phyloP scores from a whole-genome alignment of 2,113 vertebrate species.

The Mustela lutreola region DNA sequence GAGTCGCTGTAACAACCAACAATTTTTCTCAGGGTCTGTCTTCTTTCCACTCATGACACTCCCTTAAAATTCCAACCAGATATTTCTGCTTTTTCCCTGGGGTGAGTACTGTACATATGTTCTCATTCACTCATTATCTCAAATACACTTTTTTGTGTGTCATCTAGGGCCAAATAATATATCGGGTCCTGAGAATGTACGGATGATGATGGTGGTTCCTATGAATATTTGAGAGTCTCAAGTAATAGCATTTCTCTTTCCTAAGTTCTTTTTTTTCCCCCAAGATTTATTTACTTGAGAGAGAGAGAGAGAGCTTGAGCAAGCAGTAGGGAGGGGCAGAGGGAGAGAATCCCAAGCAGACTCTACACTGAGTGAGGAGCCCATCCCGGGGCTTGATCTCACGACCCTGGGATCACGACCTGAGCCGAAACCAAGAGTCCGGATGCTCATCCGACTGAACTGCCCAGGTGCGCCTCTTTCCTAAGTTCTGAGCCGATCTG shows the following conservation, averaged over 20 bases:
- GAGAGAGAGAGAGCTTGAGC: not conserved
- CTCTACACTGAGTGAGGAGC: not conserved
- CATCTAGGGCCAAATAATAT: not conserved
- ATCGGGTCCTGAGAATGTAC: not conserved
- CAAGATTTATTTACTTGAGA: not conserved
- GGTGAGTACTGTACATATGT: not conserved
- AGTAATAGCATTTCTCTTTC: not conserved
- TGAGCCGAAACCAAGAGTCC: not conserved
- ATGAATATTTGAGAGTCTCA: not conserved
- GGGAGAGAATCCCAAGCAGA: not conserved
- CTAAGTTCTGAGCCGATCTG: not conserved
- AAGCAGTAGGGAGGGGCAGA: not conserved
- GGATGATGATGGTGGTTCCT: not conserved
- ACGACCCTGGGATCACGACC: not conserved
- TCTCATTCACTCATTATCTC: not conserved
- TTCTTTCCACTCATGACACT: not conserved
- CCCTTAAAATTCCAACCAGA: not conserved
- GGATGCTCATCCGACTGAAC: not conserved
- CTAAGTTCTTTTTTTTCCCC: not conserved
- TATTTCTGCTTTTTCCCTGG: not conserved
- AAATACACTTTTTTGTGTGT: not conserved
- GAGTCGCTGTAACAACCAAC: not conserved
- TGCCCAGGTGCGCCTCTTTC: not conserved
- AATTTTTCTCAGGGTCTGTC: not conserved
- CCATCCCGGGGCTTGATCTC: not conserved